These are phyloP conservation scores for Neodontobutis hainanensis DNA, from an alignment of 2,113 vertebrate genomes.

Conservation along the genomic window DNA sequence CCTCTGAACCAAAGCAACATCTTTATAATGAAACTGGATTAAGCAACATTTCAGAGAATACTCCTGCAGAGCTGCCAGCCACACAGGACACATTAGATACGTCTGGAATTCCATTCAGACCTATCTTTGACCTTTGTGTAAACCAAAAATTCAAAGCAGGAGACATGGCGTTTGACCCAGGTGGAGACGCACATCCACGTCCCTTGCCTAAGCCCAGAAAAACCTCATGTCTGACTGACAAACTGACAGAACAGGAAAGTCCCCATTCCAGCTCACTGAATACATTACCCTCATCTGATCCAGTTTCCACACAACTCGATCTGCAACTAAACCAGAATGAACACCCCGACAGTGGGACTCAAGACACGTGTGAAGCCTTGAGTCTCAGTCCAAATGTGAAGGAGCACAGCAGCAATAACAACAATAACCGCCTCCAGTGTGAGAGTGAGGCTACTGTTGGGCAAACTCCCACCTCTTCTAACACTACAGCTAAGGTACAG, in stretches of 20 bases:
- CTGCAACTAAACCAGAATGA: not conserved
- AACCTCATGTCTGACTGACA: not conserved
- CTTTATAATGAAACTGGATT: not conserved
- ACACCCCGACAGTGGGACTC: not conserved
- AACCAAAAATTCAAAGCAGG: slow-evolving; percentile 20
- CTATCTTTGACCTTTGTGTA: slow-evolving; percentile 24
- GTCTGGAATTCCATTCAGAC: not conserved
- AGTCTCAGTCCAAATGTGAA: slow-evolving; percentile 14
- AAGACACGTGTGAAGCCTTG: not conserved
- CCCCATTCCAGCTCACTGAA: not conserved
- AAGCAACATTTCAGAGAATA: not conserved
- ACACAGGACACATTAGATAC: not conserved
- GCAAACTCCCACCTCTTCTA: not conserved
- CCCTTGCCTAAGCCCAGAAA: slow-evolving; percentile 39
- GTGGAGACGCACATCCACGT: not conserved
- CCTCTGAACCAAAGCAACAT: not conserved
- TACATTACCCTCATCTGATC: not conserved
- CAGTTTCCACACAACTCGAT: not conserved
- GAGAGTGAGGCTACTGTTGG: not conserved
- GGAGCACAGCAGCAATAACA: slow-evolving; percentile 53
- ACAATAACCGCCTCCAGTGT: slow-evolving; percentile 29
- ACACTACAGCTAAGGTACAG: not conserved
- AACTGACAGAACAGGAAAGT: not conserved
- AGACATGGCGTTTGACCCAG: slow-evolving; percentile 63
- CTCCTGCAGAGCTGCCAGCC: not conserved